Percentiles rank a stretch among this genome's conserved stretches.
Conservation (phyloP, 2,888 invertebrate species). For the Ferrisia virgata region DNA sequence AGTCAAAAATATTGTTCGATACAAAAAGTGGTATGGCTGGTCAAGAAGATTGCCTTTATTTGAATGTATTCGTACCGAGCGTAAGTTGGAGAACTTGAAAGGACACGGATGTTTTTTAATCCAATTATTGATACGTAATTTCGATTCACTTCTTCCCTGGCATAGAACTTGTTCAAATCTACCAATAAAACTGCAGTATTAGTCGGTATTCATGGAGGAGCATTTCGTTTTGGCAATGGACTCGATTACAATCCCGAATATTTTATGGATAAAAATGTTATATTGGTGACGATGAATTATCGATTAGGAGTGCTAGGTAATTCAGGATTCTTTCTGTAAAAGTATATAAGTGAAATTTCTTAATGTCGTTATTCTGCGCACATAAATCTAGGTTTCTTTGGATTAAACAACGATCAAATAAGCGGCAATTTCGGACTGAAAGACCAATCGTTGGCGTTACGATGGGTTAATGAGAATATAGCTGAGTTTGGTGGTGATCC, state of each 20-base stretch:
- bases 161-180: not conserved
- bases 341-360: too few relatives aligned
- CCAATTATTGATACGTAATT: not conserved
- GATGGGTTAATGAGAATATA: too few relatives aligned
- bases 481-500: too few relatives aligned
- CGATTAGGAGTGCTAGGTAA: not conserved
- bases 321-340: too few relatives aligned
- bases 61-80: not conserved
- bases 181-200: not conserved
- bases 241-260: not conserved
- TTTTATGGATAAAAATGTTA: not conserved
- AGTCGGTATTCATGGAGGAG: not conserved
- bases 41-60: constrained; percentile 10
- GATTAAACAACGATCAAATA: too few relatives aligned
- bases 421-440: too few relatives aligned
- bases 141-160: too few relatives aligned
- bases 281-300: not conserved
- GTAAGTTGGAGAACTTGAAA: not conserved
- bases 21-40: not conserved
- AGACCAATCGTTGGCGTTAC: too few relatives aligned
- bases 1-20: not conserved
- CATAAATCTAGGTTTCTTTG: too few relatives aligned
- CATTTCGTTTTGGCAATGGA: not conserved
- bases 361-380: too few relatives aligned
- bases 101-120: not conserved